Percentiles rank a stretch among this genome's conserved stretches.
phyloP scores from a whole-genome alignment of 2,113 vertebrate genomes.

The Phaetusa simplex region DNA sequence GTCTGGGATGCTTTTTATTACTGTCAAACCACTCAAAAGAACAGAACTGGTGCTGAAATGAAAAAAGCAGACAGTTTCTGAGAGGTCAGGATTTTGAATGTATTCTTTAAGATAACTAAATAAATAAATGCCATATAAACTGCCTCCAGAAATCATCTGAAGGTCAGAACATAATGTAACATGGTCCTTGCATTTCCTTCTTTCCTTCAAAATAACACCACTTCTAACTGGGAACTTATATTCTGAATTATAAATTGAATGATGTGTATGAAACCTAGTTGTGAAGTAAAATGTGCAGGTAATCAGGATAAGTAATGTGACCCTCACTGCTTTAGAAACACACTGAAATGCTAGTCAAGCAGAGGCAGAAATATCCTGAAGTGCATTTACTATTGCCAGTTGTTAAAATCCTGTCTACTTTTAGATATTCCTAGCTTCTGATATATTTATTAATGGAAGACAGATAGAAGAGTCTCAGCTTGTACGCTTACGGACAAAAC shows the following conservation, averaged over 20 bases:
- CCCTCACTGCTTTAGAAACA: not conserved
- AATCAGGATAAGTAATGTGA: not conserved
- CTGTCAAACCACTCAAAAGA: not conserved
- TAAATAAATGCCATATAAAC: not conserved
- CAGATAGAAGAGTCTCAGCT: not conserved
- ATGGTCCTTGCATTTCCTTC: not conserved
- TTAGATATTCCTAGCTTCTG: not conserved
- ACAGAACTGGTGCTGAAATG: not conserved
- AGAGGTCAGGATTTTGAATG: not conserved
- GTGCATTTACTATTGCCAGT: not conserved
- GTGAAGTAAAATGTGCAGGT: not conserved
- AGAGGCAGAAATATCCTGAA: not conserved
- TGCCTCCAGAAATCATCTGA: not conserved
- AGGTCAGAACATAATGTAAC: not conserved
- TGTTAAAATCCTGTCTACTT: not conserved
- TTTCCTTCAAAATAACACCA: not conserved
- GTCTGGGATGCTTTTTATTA: not conserved
- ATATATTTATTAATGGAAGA: not conserved
- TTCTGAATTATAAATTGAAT: not conserved
- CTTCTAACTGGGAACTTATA: not conserved
- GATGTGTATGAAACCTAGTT: not conserved
- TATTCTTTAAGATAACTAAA: not conserved
- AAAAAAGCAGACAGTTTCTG: not conserved
- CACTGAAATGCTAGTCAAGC: not conserved
- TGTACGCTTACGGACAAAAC: not conserved